Evolutionary conservation across 2,888 invertebrate species (phyloP).

Genomic region (Mycalesis mineus): DNA sequence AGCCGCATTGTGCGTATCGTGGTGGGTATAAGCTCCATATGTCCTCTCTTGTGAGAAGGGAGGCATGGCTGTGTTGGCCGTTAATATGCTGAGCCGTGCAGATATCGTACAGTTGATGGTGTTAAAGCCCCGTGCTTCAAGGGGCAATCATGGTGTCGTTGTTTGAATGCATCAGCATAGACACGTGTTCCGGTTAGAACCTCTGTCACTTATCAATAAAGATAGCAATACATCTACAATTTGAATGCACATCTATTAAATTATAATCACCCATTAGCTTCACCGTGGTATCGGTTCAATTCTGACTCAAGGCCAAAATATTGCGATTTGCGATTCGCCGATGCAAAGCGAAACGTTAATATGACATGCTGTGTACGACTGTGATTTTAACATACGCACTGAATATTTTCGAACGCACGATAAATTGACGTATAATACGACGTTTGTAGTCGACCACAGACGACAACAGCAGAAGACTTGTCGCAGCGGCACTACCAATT

Average conservation of each 20-base stretch:
- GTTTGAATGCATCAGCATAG: background rate
- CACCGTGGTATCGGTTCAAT: slow-evolving; percentile 11
- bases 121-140: too few species aligned
- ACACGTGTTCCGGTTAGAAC: too few species aligned
- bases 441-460: too few species aligned
- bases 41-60: too few species aligned
- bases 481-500: too few species aligned
- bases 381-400: slow-evolving; percentile 5
- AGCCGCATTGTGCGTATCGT: too few species aligned
- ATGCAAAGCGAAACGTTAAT: background rate
- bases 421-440: background rate
- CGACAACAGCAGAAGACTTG: too few species aligned
- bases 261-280: slow-evolving; percentile 20
- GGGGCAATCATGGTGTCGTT: background rate
- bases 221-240: slow-evolving; percentile 2
- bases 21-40: too few species aligned
- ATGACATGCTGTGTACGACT: background rate
- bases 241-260: slow-evolving; percentile 11
- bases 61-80: too few species aligned
- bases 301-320: slow-evolving; percentile 19
- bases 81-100: too few species aligned
- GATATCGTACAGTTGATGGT: too few species aligned
- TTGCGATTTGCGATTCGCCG: slow-evolving; percentile 9
- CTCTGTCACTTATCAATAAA: background rate
- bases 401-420: background rate